Evolutionary conservation across 1,140 invertebrate species (phyloP).

Genomic region (Druon quercuslanigerum): DNA sequence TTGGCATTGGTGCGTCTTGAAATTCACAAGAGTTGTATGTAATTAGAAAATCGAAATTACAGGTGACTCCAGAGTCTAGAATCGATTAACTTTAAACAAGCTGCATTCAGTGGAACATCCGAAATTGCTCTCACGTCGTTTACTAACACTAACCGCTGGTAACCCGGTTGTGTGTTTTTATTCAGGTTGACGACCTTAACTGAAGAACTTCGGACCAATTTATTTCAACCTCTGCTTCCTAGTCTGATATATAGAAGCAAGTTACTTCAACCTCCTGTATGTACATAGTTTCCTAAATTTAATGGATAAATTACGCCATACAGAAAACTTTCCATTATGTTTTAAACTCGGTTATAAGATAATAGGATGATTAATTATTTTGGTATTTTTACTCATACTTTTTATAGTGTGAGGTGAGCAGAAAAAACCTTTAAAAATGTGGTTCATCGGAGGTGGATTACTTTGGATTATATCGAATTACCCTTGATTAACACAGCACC

Average conservation of each 20-base stretch:
- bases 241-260: not conserved
- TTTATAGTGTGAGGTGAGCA: no score
- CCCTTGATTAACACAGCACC: no score
- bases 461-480: no score
- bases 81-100: conserved; percentile 20
- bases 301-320: no score
- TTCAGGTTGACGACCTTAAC: not conserved
- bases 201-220: conserved; percentile 22
- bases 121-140: conserved; percentile 9
- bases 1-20: no score
- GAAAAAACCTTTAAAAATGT: no score
- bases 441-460: no score
- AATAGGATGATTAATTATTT: no score
- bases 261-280: not conserved
- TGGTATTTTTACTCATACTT: no score
- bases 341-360: no score
- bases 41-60: not conserved
- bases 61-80: not conserved
- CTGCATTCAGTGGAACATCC: conserved; percentile 8
- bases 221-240: not conserved
- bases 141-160: conserved; percentile 8
- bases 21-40: not conserved
- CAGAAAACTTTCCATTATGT: no score
- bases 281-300: no score
- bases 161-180: not conserved